Evolutionary conservation across 1,140 invertebrate species (phyloP).

Genomic region (Sycophaga agraensis): DNA sequence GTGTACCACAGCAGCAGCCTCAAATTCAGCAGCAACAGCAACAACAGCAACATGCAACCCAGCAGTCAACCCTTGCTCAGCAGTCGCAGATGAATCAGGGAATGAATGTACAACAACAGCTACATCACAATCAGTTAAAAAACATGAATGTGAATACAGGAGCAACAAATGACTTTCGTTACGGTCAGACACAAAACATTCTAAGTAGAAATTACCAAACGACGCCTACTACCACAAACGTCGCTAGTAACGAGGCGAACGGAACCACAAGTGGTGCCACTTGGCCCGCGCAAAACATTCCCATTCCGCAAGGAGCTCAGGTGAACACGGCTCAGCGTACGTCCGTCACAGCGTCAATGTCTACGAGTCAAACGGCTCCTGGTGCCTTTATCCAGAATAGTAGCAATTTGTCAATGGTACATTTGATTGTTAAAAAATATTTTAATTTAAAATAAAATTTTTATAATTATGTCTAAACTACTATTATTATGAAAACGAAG

Average conservation of each 20-base stretch:
- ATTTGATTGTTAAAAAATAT: background rate
- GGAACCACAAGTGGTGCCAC: constrained; percentile 39
- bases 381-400: constrained; percentile 41
- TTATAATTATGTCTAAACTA: no score
- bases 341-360: background rate
- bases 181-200: constrained; percentile 56
- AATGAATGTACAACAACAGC: constrained; percentile 52
- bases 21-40: constrained; percentile 36
- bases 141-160: constrained; percentile 51
- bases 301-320: constrained; percentile 42
- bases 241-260: constrained; percentile 33
- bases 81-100: constrained; percentile 45
- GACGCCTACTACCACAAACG: constrained; percentile 3
- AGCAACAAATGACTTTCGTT: constrained; percentile 54
- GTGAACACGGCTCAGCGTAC: constrained; percentile 34
- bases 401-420: constrained; percentile 8
- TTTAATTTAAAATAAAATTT: no score
- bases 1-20: constrained; percentile 44
- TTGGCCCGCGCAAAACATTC: constrained; percentile 39
- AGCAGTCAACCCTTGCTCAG: constrained; percentile 38
- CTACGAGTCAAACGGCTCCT: constrained; percentile 33
- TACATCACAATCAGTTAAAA: constrained; percentile 55
- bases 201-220: constrained; percentile 51
- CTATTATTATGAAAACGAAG: no score
- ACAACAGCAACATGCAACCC: background rate